Conservation (phyloP, 2,888 invertebrate species). For the Cremastinae sp. region DNA sequence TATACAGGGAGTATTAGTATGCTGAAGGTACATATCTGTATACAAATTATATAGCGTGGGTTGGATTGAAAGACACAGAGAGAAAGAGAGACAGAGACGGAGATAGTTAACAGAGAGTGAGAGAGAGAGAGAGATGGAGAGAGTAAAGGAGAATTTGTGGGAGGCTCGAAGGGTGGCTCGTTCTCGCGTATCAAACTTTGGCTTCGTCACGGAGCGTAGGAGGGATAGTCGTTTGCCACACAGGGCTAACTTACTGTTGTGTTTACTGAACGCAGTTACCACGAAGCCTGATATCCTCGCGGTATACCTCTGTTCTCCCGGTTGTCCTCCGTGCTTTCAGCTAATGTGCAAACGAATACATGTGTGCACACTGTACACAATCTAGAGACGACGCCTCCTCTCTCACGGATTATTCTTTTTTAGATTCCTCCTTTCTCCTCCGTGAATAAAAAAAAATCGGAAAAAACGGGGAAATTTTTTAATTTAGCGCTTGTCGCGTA, state of each 20-base stretch:
- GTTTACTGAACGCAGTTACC: constrained; percentile 77
- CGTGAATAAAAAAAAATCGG: too few species aligned
- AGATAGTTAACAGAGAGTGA: too few species aligned
- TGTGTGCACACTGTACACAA: neutral
- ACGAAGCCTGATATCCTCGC: constrained; percentile 49
- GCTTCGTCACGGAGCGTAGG: constrained; percentile 43
- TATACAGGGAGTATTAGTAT: constrained; percentile 20
- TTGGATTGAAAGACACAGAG: constrained; percentile 20
- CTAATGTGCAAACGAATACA: neutral
- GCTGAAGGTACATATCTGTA: constrained; percentile 29
- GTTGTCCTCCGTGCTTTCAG: constrained; percentile 1
- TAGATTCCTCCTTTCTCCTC: too few species aligned
- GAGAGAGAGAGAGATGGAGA: too few species aligned
- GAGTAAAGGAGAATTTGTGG: constrained; percentile 27
- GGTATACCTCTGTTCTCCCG: constrained; percentile 38
- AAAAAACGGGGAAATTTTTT: too few species aligned
- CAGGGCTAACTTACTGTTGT: constrained; percentile 76
- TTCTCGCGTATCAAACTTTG: constrained; percentile 59
- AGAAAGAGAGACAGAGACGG: too few species aligned
- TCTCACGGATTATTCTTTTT: too few species aligned
- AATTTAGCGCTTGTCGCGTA: too few species aligned
- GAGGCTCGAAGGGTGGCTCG: constrained; percentile 41
- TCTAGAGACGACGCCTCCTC: constrained; percentile 3
- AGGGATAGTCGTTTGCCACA: constrained; percentile 72
- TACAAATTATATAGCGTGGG: constrained; percentile 34